phyloP scores from a whole-genome alignment of 2,113 vertebrate species.

The Nerophis ophidion region DNA sequence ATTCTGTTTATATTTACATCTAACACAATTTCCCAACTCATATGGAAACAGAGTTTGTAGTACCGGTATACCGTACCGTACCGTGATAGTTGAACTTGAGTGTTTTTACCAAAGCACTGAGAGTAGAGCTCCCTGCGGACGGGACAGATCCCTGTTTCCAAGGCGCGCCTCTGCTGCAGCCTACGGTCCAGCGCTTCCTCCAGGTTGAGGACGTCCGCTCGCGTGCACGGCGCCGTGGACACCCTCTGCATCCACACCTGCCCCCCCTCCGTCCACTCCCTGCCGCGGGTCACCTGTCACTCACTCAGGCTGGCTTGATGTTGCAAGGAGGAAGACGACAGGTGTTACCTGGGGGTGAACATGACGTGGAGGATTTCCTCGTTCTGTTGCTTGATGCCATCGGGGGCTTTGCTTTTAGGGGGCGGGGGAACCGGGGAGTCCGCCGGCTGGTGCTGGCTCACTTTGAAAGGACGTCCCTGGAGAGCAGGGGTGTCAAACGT shows the following conservation, averaged over 20 bases:
- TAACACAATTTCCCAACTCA: too few species aligned
- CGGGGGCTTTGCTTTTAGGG: constrained; percentile 70
- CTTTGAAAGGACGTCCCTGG: constrained; percentile 73
- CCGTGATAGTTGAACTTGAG: too few species aligned
- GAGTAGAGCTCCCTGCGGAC: constrained; percentile 88
- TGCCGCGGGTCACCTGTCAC: constrained; percentile 40
- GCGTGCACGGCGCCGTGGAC: constrained; percentile 82
- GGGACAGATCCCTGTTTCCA: constrained; percentile 86
- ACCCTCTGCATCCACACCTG: constrained; percentile 88
- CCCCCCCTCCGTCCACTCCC: constrained; percentile 81
- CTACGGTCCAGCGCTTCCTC: constrained; percentile 82
- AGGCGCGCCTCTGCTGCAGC: constrained; percentile 82
- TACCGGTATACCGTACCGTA: too few species aligned
- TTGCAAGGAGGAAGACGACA: not conserved
- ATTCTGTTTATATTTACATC: too few species aligned
- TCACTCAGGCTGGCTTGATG: not conserved
- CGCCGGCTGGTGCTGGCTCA: constrained; percentile 51
- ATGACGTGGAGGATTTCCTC: constrained; percentile 85
- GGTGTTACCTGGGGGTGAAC: constrained; percentile 82
- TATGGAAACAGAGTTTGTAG: too few species aligned
- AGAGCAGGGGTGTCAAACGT: not conserved
- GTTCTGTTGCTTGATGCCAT: constrained; percentile 66
- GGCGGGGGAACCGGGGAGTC: constrained; percentile 70
- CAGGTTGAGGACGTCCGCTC: constrained; percentile 81
- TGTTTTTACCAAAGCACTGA: constrained; percentile 85